Percentiles rank a stretch among this genome's conserved stretches.
Evolutionary conservation across 2,113 vertebrate species (phyloP).

Genomic region (Ochotona curzoniae): DNA sequence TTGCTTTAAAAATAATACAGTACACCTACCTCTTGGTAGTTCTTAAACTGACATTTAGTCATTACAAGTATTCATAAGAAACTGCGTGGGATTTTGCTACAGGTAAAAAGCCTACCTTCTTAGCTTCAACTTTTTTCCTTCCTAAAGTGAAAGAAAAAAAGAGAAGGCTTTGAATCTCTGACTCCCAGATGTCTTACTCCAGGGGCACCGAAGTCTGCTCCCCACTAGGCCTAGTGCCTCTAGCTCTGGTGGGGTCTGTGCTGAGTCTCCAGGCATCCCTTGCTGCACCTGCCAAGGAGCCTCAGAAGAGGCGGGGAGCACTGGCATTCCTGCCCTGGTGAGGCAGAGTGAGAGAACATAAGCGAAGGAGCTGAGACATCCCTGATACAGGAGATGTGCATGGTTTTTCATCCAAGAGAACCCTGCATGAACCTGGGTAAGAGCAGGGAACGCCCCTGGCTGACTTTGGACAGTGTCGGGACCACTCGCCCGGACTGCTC

Average conservation of each 20-base stretch:
- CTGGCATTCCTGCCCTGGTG: too few relatives aligned
- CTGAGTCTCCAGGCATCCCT: neutral
- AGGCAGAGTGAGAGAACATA: too few relatives aligned
- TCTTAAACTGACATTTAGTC: neutral
- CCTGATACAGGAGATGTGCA: neutral
- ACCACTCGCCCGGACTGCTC: neutral
- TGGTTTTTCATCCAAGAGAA: neutral
- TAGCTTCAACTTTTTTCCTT: neutral
- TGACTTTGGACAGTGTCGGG: neutral
- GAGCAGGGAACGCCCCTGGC: neutral
- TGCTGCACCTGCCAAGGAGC: too few relatives aligned
- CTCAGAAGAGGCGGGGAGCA: fast-evolving
- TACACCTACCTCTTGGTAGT: neutral
- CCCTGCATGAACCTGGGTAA: neutral
- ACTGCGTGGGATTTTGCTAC: neutral
- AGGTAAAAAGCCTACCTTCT: neutral
- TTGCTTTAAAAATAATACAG: neutral
- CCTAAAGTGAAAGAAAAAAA: neutral
- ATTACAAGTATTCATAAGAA: neutral
- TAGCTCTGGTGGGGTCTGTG: neutral
- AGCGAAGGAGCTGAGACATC: neutral
- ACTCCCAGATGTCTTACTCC: neutral
- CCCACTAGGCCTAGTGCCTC: neutral
- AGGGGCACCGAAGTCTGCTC: neutral
- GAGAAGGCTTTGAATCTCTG: neutral